Base-by-base conservation (phyloP, 1,140 invertebrate species). In the Drosophila kanapiae region DNA sequence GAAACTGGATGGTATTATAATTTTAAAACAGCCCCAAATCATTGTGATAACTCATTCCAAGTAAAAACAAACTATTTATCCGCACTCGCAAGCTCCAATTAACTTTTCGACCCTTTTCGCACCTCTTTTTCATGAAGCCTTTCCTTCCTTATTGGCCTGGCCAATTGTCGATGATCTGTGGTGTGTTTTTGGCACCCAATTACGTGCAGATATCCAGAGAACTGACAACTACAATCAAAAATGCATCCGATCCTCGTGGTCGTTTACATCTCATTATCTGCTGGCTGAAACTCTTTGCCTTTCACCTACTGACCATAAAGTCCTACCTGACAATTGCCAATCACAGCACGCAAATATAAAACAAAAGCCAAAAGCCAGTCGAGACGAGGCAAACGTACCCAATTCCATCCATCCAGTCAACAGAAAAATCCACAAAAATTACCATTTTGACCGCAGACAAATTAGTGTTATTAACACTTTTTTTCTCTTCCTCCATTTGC, bases 381-480 rank as follows among this genome's bases (percentile, higher is more conserved):
- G 38, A 60, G 42, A 56, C 49, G 63, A 59, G 49, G 42, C 47
- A 71, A 71, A 69, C 42, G 64, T 35, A 59, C 62, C 54, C 75
- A 51, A 78, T 71, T 78, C 67, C 76, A 68, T 1, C 29, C 48
- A 37, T 56, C 38, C 47, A 53, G 51, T 51, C 69, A 69, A 72
- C 67, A 51, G 53, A 78, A 78, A 78, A 78, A 78, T 78, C 76
- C 76, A 78, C 76, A 78, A 78, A 78, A 78, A 78, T 78, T 78
- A 78, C 76, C 76, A 78, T 78, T 78, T 78, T 78, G 67, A 78
- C 76, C 76, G 75, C 76, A 78, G 75, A 78, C 76, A 78, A 78
- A 78, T 78, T 78, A 78, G 76, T 78, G 76, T 78, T 78, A 78
- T 78, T 78, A 78, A 78, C 76, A 78, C 76, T 78, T 78, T 78